These are phyloP conservation scores for Sphaerodactylus townsendi DNA, from an alignment of 2,113 vertebrate genomes.

Conservation along the genomic window DNA sequence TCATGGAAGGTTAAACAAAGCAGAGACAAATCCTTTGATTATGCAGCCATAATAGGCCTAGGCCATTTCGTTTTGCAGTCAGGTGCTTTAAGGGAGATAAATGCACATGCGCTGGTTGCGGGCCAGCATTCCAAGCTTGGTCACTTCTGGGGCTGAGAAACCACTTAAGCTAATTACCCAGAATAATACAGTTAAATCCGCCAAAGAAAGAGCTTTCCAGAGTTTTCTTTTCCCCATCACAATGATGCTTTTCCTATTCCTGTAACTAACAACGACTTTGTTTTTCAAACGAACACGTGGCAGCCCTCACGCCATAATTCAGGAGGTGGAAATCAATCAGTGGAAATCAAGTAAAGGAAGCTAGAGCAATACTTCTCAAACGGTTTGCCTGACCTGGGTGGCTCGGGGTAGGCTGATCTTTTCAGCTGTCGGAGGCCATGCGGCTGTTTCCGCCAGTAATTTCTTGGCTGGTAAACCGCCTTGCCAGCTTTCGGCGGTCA, in stretches of 20 bases:
- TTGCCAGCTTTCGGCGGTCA: too few species aligned
- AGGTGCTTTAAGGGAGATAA: not conserved
- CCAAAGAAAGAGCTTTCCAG: slow-evolving; percentile 14
- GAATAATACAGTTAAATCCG: not conserved
- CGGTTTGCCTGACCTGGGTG: too few species aligned
- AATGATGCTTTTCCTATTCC: slow-evolving; percentile 29
- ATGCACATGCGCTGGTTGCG: not conserved
- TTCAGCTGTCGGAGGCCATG: too few species aligned
- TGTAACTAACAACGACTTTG: not conserved
- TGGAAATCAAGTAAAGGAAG: too few species aligned
- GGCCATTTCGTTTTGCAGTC: not conserved
- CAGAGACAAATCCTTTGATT: not conserved
- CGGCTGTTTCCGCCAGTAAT: too few species aligned
- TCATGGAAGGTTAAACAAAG: slow-evolving; percentile 10
- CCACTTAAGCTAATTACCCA: not conserved
- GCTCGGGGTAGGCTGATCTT: too few species aligned
- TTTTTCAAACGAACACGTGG: too few species aligned
- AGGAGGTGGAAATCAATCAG: too few species aligned
- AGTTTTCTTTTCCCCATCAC: not conserved
- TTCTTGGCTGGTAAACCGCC: too few species aligned
- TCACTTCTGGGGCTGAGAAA: not conserved
- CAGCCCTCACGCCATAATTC: too few species aligned
- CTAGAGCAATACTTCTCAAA: too few species aligned
- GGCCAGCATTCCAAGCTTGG: not conserved
- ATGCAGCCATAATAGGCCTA: not conserved